These are phyloP conservation scores for Thalassophryne amazonica DNA, from an alignment of 2,797 vertebrate species.

Conservation along the genomic window DNA sequence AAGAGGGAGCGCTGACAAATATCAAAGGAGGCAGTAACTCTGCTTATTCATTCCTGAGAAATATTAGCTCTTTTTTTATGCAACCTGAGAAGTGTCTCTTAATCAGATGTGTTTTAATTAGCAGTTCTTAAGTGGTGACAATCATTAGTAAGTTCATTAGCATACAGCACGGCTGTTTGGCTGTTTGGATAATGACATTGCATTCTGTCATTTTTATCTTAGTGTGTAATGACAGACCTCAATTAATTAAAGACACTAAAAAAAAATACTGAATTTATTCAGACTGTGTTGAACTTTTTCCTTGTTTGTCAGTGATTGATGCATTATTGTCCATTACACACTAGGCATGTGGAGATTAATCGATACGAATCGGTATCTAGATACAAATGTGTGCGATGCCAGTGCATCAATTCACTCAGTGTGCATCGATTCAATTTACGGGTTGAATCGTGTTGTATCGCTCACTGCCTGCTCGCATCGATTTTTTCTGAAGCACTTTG, in stretches of 20 bases:
- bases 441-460: too few relatives aligned
- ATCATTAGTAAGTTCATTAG: constrained; percentile 74
- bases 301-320: too few relatives aligned
- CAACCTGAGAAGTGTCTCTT: constrained; percentile 62
- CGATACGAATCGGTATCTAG: too few relatives aligned
- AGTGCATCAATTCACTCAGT: too few relatives aligned
- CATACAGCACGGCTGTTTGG: constrained; percentile 53
- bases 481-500: too few relatives aligned
- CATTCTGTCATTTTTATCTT: neutral
- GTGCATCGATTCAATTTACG: too few relatives aligned
- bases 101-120: constrained; percentile 79
- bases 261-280: neutral
- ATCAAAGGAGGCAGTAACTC: constrained; percentile 73
- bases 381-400: too few relatives aligned
- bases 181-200: constrained; percentile 36
- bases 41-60: constrained; percentile 60
- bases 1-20: constrained; percentile 60
- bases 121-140: constrained; percentile 56
- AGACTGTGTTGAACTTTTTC: neutral
- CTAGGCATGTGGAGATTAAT: too few relatives aligned
- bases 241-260: too few relatives aligned
- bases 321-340: too few relatives aligned
- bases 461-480: too few relatives aligned
- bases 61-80: constrained; percentile 49
- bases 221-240: too few relatives aligned